Evolutionary conservation across 1,140 invertebrate species (phyloP).

Genomic region (Matsumurasca onukii): DNA sequence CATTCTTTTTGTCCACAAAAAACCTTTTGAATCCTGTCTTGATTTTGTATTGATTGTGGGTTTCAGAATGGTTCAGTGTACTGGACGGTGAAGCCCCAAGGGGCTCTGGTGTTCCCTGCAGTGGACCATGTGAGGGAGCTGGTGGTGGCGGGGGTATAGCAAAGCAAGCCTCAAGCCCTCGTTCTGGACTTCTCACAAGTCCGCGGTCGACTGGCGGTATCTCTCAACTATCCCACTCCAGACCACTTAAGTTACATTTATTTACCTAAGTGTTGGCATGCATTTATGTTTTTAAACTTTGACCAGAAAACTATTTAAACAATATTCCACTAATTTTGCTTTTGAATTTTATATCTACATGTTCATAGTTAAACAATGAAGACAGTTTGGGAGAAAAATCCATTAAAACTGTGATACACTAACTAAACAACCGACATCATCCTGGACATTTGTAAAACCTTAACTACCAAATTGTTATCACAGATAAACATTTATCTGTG

Average conservation of each 20-base stretch:
- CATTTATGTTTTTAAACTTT: not conserved
- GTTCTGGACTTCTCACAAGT: constrained; percentile 58
- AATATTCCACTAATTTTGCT: not conserved
- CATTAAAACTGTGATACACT: no score
- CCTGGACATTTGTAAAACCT: no score
- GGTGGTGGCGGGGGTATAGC: constrained; percentile 47
- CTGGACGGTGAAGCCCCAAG: constrained; percentile 51
- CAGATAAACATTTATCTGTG: no score
- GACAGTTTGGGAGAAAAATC: no score
- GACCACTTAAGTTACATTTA: not conserved
- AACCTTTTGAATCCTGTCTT: not conserved
- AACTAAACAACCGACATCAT: no score
- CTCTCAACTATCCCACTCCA: not conserved
- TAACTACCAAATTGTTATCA: no score
- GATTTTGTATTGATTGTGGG: not conserved
- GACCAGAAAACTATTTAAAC: not conserved
- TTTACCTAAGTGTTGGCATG: not conserved
- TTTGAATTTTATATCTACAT: not conserved
- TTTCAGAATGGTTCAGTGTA: constrained; percentile 39
- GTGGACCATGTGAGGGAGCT: constrained; percentile 51
- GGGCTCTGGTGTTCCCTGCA: constrained; percentile 55
- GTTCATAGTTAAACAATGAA: no score
- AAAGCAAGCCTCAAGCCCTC: constrained; percentile 29
- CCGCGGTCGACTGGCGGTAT: constrained; percentile 34
- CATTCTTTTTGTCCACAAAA: not conserved